Evolutionary conservation across 2,113 vertebrate genomes (phyloP).

Genomic region (Sylvietta virens): DNA sequence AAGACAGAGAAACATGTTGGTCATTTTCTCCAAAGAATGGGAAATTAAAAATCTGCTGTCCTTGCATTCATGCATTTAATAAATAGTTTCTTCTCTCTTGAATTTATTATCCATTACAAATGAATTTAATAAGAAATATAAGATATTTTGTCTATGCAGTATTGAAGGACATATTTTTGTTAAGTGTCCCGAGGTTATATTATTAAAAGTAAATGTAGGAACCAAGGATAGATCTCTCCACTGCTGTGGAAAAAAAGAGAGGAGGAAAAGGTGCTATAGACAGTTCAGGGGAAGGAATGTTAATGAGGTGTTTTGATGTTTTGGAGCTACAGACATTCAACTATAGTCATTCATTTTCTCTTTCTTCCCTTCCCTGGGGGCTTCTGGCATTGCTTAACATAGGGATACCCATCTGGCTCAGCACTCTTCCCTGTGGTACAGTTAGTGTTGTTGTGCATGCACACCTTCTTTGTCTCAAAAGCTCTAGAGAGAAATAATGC

Average conservation of each 20-base stretch:
- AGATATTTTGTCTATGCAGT: background rate
- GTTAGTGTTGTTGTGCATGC: background rate
- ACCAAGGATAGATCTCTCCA: background rate
- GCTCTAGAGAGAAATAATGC: background rate
- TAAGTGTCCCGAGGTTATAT: background rate
- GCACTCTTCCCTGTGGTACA: background rate
- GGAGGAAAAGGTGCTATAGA: background rate
- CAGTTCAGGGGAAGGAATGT: background rate
- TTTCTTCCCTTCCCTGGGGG: constrained; percentile 15
- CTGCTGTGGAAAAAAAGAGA: background rate
- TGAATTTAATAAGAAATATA: background rate
- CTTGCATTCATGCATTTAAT: background rate
- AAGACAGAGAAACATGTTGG: background rate
- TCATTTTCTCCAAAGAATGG: background rate
- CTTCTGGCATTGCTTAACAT: background rate
- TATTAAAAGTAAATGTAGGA: background rate
- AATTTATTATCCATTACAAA: background rate
- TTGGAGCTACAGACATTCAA: background rate
- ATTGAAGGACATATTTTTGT: background rate
- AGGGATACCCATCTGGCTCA: background rate
- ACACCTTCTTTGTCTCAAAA: constrained; percentile 16
- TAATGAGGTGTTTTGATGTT: constrained; percentile 25
- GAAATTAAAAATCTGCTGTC: background rate
- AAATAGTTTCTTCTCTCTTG: background rate
- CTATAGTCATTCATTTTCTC: background rate